Percentiles rank a stretch among this genome's conserved stretches.
Conservation (phyloP, 2,888 invertebrate species). For the Hyles lineata region DNA sequence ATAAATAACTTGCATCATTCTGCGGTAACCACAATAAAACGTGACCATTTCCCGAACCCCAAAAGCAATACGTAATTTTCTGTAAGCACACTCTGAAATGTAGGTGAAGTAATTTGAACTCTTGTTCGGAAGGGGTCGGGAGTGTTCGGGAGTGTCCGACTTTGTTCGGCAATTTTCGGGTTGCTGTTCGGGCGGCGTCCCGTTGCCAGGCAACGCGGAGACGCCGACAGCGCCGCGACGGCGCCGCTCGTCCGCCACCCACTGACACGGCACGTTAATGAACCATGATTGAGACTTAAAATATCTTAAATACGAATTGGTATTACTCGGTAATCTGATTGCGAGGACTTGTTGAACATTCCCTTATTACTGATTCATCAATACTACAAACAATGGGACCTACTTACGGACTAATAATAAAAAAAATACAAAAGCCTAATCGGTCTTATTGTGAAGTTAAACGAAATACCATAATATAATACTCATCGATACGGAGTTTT, state of each 20-base stretch:
- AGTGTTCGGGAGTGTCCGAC: not conserved
- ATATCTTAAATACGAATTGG: conserved; percentile 13
- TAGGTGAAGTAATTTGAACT: conserved; percentile 6
- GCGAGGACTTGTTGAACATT: too few relatives aligned
- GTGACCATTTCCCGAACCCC: not conserved
- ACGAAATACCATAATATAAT: too few relatives aligned
- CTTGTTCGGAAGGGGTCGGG: not conserved
- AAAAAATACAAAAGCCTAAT: too few relatives aligned
- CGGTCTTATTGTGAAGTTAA: too few relatives aligned
- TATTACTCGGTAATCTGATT: not conserved
- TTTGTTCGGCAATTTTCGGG: not conserved
- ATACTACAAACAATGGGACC: too few relatives aligned
- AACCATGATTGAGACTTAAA: conserved; percentile 6
- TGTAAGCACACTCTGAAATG: conserved; percentile 6
- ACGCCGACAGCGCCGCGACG: conserved; percentile 16
- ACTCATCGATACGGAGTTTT: too few relatives aligned
- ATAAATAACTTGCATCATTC: not conserved
- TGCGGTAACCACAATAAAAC: not conserved
- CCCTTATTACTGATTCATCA: too few relatives aligned
- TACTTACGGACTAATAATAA: too few relatives aligned
- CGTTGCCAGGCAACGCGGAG: conserved; percentile 22
- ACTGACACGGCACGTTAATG: conserved; percentile 8
- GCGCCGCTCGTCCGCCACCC: conserved; percentile 13
- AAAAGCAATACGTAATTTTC: not conserved
- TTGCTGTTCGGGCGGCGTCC: conserved; percentile 15